These are phyloP conservation scores for Tromatobia lineatoria DNA, from an alignment of 2,888 invertebrate genomes.

Conservation along the genomic window DNA sequence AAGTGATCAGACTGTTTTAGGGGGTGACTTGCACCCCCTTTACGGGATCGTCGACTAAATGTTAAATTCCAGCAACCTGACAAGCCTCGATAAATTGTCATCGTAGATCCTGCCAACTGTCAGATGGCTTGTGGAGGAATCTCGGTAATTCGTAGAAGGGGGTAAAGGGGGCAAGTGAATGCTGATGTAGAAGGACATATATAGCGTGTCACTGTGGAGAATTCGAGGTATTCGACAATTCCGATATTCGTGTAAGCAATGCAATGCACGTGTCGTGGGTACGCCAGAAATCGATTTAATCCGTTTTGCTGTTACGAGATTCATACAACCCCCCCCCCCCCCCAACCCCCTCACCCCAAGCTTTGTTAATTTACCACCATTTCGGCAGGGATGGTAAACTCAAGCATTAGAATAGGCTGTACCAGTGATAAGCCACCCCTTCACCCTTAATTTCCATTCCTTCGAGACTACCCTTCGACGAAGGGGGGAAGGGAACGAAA, in stretches of 20 bases:
- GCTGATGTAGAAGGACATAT: slow-evolving; percentile 26
- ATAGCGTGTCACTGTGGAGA: slow-evolving; percentile 33
- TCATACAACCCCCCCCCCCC: neutral
- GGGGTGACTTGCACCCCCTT: neutral
- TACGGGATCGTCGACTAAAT: neutral
- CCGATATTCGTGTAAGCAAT: slow-evolving; percentile 55
- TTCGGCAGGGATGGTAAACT: slow-evolving; percentile 45
- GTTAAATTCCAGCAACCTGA: neutral
- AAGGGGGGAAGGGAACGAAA: slow-evolving; percentile 1
- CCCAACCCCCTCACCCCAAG: neutral
- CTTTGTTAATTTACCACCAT: slow-evolving; percentile 60
- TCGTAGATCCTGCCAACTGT: neutral
- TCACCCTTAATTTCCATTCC: slow-evolving; percentile 10
- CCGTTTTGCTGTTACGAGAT: slow-evolving; percentile 42
- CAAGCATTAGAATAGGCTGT: slow-evolving; percentile 31
- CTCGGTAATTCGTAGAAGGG: slow-evolving; percentile 6
- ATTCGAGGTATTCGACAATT: slow-evolving; percentile 59
- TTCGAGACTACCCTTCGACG: neutral
- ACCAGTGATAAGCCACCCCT: slow-evolving; percentile 18
- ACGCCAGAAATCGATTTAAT: slow-evolving; percentile 59
- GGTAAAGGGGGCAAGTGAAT: neutral
- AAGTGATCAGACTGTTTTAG: neutral
- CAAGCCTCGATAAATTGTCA: slow-evolving; percentile 5
- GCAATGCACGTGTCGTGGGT: slow-evolving; percentile 57
- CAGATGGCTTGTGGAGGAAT: slow-evolving; percentile 9